phyloP scores from a whole-genome alignment of 2,113 vertebrate species.

The Prionailurus bengalensis region DNA sequence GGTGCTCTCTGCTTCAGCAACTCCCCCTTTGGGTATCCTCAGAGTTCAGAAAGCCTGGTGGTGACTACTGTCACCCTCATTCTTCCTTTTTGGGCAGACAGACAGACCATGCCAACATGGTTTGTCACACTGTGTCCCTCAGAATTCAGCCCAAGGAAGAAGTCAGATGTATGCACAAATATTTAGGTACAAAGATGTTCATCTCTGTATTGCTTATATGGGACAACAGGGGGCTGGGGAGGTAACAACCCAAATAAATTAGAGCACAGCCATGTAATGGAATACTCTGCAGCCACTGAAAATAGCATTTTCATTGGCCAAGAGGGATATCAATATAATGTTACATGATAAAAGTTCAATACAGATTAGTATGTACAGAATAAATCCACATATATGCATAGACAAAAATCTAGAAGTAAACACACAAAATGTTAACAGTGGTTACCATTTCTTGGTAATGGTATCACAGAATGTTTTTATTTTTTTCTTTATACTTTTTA shows the following conservation, averaged over 20 bases:
- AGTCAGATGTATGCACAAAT: not conserved
- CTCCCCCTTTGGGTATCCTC: not conserved
- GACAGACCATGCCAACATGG: not conserved
- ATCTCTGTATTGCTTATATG: not conserved
- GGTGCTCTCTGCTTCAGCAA: not conserved
- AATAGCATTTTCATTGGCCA: not conserved
- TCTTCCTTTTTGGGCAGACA: not conserved
- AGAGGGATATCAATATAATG: not conserved
- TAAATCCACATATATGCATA: not conserved
- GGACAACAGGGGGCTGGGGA: not conserved
- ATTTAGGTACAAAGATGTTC: not conserved
- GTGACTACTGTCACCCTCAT: not conserved
- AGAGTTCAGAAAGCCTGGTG: not conserved
- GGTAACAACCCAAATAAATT: not conserved
- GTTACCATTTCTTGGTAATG: not conserved
- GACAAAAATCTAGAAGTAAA: not conserved
- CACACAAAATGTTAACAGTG: not conserved
- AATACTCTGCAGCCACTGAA: not conserved
- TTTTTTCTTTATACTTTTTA: conserved; percentile 31
- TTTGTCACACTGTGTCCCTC: not conserved
- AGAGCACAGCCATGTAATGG: not conserved
- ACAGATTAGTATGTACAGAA: not conserved
- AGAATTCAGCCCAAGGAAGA: not conserved
- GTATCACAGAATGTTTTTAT: not conserved
- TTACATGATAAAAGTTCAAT: not conserved